Evolutionary conservation across 2,888 invertebrate genomes (phyloP).

Genomic region (Cephus pulcher): DNA sequence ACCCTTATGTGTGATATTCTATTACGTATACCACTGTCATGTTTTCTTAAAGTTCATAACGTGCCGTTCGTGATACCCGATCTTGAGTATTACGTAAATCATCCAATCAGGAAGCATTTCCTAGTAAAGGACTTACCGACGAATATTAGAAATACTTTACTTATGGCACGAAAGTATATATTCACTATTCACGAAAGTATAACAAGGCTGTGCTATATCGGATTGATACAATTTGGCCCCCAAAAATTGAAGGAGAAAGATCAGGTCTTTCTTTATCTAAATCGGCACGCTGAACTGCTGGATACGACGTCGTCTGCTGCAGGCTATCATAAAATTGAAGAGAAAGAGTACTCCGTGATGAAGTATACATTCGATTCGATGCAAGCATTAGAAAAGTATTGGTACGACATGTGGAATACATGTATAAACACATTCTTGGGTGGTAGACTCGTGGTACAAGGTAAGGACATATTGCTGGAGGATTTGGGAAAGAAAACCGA

Average conservation of each 20-base stretch:
- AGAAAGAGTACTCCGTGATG: slow-evolving; percentile 71
- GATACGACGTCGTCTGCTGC: slow-evolving; percentile 76
- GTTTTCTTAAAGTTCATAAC: slow-evolving; percentile 77
- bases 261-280: slow-evolving; percentile 78
- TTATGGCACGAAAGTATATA: slow-evolving; percentile 72
- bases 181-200: slow-evolving; percentile 71
- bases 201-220: slow-evolving; percentile 74
- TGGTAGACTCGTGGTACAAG: slow-evolving; percentile 59
- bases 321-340: slow-evolving; percentile 73
- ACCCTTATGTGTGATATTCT: slow-evolving; percentile 77
- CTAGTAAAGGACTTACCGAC: slow-evolving; percentile 73
- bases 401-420: slow-evolving; percentile 77
- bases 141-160: slow-evolving; percentile 68
- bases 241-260: slow-evolving; percentile 75
- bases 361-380: slow-evolving; percentile 70
- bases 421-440: slow-evolving; percentile 77
- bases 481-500: slow-evolving; percentile 66
- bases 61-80: slow-evolving; percentile 71
- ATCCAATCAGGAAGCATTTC: slow-evolving; percentile 76
- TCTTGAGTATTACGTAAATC: slow-evolving; percentile 71
- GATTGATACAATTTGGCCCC: slow-evolving; percentile 77
- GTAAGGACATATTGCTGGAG: slow-evolving; percentile 68
- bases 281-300: slow-evolving; percentile 71
- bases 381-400: slow-evolving; percentile 73
- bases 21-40: slow-evolving; percentile 76